These are phyloP conservation scores for Biston betularia DNA, from an alignment of 2,888 invertebrate species.

Conservation along the genomic window DNA sequence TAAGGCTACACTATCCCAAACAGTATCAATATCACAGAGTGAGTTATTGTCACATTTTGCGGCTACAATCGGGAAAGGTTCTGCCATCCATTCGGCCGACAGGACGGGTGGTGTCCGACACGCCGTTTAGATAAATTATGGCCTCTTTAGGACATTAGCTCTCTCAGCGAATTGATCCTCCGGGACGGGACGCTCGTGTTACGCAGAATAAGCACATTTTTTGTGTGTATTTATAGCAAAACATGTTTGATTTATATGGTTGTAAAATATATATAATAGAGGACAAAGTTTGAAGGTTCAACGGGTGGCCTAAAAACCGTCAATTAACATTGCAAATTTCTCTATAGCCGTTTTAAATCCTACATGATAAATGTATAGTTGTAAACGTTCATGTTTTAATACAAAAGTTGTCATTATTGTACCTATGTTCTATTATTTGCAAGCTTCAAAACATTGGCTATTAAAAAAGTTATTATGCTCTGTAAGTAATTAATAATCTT, in stretches of 20 bases:
- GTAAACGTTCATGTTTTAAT: too few relatives aligned
- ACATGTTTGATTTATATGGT: constrained; percentile 13
- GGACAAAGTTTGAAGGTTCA: neutral
- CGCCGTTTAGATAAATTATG: constrained; percentile 49
- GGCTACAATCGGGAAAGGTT: constrained; percentile 43
- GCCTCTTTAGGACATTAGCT: constrained; percentile 48
- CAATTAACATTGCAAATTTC: neutral
- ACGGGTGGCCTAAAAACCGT: neutral
- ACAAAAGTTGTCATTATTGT: neutral
- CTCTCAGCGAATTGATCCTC: constrained; percentile 47
- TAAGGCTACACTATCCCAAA: constrained; percentile 26
- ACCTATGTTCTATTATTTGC: neutral
- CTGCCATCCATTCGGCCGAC: constrained; percentile 42
- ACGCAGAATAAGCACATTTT: constrained; percentile 13
- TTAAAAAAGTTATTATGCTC: too few relatives aligned
- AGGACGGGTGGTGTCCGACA: constrained; percentile 45
- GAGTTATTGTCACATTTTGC: constrained; percentile 45
- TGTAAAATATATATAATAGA: neutral
- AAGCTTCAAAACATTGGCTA: too few relatives aligned
- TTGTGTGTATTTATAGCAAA: constrained; percentile 15
- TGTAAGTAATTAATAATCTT: too few relatives aligned
- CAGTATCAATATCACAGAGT: constrained; percentile 34
- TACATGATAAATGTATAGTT: too few relatives aligned
- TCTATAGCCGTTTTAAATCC: neutral
- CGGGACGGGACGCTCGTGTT: constrained; percentile 37